Conservation (phyloP, 2,888 invertebrate genomes). For the Cephus runcator region DNA sequence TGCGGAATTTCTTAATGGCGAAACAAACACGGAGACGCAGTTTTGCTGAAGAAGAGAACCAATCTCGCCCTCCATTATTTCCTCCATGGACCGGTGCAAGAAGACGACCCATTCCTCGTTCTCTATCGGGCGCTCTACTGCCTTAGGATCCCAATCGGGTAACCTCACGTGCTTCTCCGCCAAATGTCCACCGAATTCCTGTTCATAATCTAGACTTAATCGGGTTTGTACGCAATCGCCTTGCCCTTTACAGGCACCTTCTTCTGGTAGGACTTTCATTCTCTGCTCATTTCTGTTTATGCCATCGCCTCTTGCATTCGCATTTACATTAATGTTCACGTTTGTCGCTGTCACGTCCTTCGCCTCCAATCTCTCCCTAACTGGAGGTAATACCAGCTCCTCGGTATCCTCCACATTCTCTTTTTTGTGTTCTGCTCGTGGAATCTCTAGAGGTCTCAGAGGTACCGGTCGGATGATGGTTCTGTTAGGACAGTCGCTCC, state of each 20-base stretch:
- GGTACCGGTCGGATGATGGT: not conserved
- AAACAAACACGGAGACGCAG: constrained; percentile 71
- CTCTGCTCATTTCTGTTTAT: constrained; percentile 6
- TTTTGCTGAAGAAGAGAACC: constrained; percentile 76
- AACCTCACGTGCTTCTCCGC: constrained; percentile 34
- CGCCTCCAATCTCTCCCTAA: not conserved
- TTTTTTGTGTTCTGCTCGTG: not conserved
- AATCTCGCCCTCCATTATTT: constrained; percentile 83
- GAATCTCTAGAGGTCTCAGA: not conserved
- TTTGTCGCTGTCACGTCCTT: not conserved
- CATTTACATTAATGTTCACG: not conserved
- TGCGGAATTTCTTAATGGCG: constrained; percentile 74
- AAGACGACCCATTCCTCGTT: constrained; percentile 90
- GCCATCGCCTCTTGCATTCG: constrained; percentile 26
- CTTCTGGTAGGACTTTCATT: constrained; percentile 13
- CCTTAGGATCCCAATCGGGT: constrained; percentile 51
- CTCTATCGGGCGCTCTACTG: constrained; percentile 73
- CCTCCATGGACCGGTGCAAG: constrained; percentile 82
- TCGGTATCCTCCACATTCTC: constrained; percentile 6
- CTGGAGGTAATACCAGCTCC: not conserved
- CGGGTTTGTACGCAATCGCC: constrained; percentile 33
- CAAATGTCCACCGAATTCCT: constrained; percentile 37
- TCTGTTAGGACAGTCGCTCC: constrained; percentile 43
- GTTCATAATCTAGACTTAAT: constrained; percentile 45
- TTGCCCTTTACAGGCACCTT: constrained; percentile 12